Conservation (phyloP, 2,888 invertebrate genomes). For the Panzeria rudis region DNA sequence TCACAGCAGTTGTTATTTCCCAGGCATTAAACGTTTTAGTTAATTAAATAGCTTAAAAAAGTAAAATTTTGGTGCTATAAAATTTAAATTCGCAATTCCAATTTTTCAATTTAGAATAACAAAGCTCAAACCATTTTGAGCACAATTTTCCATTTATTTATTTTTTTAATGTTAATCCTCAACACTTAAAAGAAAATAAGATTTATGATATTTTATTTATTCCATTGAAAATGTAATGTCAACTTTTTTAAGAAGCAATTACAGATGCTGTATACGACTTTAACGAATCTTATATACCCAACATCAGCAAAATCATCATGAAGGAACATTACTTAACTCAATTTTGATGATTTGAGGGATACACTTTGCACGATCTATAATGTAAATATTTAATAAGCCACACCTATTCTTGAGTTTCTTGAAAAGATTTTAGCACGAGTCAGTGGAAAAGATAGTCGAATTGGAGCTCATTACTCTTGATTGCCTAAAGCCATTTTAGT, state of each 20-base stretch:
- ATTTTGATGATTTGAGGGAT: too few species aligned
- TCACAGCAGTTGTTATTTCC: too few species aligned
- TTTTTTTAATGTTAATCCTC: conserved; percentile 20
- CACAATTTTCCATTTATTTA: conserved; percentile 9
- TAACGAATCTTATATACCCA: conserved; percentile 7
- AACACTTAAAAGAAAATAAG: conserved; percentile 26
- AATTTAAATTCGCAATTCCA: background rate
- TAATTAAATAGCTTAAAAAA: too few species aligned
- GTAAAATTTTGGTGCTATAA: background rate
- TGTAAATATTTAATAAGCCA: too few species aligned
- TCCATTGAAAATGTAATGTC: background rate
- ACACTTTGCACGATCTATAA: too few species aligned
- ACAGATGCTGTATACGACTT: background rate
- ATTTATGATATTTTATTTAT: conserved; percentile 15
- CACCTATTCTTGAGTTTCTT: too few species aligned
- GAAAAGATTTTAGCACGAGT: too few species aligned
- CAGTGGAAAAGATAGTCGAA: too few species aligned
- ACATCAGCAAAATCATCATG: background rate
- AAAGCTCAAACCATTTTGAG: background rate
- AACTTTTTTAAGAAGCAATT: background rate
- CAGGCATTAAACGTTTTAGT: background rate
- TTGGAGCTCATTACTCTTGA: too few species aligned
- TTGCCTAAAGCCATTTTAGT: too few species aligned
- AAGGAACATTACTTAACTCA: too few species aligned
- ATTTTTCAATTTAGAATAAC: background rate